Conservation (phyloP, 2,113 vertebrate species). For the Rhegmatorhina hoffmannsi region DNA sequence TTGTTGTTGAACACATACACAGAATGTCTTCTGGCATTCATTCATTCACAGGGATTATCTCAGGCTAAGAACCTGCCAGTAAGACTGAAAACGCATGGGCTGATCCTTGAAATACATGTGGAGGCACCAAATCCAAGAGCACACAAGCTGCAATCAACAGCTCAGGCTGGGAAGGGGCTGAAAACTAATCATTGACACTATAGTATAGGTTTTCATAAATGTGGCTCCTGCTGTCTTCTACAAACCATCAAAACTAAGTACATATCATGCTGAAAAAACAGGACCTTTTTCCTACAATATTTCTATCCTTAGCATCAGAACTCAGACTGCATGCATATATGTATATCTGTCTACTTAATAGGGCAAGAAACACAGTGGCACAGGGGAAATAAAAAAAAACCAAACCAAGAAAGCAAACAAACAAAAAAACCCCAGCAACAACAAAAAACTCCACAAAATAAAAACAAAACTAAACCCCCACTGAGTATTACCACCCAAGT, state of each 20-base stretch:
- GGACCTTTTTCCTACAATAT: not conserved
- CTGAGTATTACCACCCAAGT: not conserved
- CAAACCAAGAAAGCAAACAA: not conserved
- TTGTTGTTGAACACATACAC: not conserved
- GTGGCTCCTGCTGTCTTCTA: not conserved
- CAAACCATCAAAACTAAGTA: not conserved
- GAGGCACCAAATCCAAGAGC: not conserved
- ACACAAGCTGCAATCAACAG: not conserved
- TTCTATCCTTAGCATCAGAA: not conserved
- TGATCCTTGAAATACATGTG: not conserved
- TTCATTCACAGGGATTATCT: not conserved
- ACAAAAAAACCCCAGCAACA: not conserved
- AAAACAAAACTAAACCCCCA: not conserved
- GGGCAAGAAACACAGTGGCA: not conserved
- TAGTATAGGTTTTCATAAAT: not conserved
- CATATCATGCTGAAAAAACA: not conserved
- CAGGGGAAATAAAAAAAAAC: not conserved
- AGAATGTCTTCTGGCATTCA: not conserved
- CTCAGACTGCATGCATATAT: not conserved
- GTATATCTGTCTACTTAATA: not conserved
- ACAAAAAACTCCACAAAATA: not conserved
- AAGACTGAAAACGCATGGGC: not conserved
- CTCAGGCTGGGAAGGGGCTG: not conserved
- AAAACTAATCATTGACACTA: not conserved
- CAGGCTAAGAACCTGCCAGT: not conserved